Conservation (phyloP, 2,797 vertebrate species). For the Neostethus bicornis region DNA sequence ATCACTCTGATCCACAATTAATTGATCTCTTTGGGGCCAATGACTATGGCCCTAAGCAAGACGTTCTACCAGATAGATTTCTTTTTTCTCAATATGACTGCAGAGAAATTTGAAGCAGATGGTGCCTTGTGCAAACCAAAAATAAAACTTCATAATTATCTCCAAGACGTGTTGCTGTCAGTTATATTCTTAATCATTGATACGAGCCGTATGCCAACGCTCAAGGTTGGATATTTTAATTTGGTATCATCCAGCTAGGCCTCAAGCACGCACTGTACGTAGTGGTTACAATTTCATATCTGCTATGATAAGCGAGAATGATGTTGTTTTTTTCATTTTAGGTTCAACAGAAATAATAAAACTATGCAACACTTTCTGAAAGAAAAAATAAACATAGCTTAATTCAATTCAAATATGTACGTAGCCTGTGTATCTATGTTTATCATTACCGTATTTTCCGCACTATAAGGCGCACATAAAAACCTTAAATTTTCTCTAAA, state of each 20-base stretch:
- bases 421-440: too few species aligned
- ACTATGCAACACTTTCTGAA: too few species aligned
- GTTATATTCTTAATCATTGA: slow-evolving; percentile 19
- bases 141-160: slow-evolving; percentile 21
- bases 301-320: neutral
- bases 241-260: neutral
- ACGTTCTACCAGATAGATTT: slow-evolving; percentile 18
- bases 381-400: too few species aligned
- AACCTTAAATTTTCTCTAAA: too few species aligned
- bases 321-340: too few species aligned
- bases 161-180: slow-evolving; percentile 22
- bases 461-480: too few species aligned
- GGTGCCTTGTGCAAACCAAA: slow-evolving; percentile 12
- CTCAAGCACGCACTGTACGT: neutral
- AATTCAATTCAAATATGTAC: too few species aligned
- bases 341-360: too few species aligned
- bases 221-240: slow-evolving; percentile 28
- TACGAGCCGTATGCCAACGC: neutral
- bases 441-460: too few species aligned
- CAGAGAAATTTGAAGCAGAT: slow-evolving; percentile 23
- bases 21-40: slow-evolving; percentile 76
- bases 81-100: slow-evolving; percentile 10
- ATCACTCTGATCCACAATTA: slow-evolving; percentile 64
- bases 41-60: slow-evolving; percentile 35
- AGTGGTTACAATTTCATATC: neutral